phyloP scores from a whole-genome alignment of 2,113 vertebrate genomes.

The Chrysemys picta region DNA sequence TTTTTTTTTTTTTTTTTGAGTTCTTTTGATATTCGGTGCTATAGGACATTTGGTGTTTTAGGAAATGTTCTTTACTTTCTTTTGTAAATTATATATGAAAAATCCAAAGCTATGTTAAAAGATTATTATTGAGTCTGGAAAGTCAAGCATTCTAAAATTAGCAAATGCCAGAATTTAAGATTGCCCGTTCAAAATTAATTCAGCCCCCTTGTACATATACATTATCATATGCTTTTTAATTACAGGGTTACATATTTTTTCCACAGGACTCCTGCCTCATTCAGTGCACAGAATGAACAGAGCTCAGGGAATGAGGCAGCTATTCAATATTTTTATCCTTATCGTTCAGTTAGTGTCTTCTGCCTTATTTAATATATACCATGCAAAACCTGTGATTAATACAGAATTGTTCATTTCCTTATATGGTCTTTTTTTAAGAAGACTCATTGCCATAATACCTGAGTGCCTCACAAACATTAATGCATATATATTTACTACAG shows the following conservation, averaged over 20 bases:
- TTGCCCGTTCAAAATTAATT: not conserved
- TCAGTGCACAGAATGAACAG: not conserved
- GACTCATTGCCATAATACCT: not conserved
- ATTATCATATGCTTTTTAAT: not conserved
- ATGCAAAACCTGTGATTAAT: not conserved
- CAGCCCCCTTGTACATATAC: not conserved
- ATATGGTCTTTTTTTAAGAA: not conserved
- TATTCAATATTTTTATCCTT: not conserved
- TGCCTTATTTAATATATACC: not conserved
- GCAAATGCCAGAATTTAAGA: not conserved
- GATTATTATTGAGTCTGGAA: not conserved
- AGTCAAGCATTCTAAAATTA: not conserved
- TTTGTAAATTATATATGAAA: not conserved
- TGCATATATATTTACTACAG: not conserved
- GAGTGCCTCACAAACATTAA: not conserved
- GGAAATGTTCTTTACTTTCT: not conserved
- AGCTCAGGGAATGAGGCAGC: constrained; percentile 43
- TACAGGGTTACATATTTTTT: not conserved
- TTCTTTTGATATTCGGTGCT: not conserved
- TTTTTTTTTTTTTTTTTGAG: not conserved
- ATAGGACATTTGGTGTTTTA: not conserved
- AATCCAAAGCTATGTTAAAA: not conserved
- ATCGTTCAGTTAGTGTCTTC: not conserved
- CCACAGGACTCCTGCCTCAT: not conserved
- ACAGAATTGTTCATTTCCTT: not conserved